Evolutionary conservation across 2,797 vertebrate species (phyloP).

Genomic region (Scyliorhinus canicula): DNA sequence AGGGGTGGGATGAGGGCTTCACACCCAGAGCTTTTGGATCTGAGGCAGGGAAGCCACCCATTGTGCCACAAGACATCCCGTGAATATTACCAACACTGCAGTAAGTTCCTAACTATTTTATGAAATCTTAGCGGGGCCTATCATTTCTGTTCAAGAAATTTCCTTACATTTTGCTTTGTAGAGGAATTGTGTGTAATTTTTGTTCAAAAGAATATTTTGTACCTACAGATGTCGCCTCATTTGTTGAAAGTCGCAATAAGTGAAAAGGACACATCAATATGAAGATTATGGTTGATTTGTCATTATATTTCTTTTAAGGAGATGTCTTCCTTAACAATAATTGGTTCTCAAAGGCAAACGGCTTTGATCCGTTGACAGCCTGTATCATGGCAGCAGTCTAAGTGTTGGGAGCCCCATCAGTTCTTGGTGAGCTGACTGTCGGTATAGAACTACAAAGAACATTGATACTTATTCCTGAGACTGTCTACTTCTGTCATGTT

Average conservation of each 20-base stretch:
- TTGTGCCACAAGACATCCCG: background rate
- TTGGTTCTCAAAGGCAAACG: background rate
- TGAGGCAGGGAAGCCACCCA: background rate
- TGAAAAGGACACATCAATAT: background rate
- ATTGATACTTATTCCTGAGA: background rate
- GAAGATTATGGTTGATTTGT: slow-evolving; percentile 13
- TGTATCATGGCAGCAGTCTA: background rate
- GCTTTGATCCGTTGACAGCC: slow-evolving; percentile 27
- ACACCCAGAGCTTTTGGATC: background rate
- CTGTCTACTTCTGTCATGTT: slow-evolving; percentile 26
- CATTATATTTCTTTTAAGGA: background rate
- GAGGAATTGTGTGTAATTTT: background rate
- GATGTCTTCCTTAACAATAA: background rate
- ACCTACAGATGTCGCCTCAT: background rate
- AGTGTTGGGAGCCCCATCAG: background rate
- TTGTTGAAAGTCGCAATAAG: slow-evolving; percentile 14
- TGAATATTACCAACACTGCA: background rate
- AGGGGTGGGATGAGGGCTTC: background rate
- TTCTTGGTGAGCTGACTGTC: background rate
- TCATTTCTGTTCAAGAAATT: background rate
- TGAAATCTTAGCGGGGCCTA: background rate
- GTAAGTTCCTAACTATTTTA: background rate
- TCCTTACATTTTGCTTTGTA: background rate
- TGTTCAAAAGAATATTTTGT: background rate
- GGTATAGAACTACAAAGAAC: background rate